Conservation (phyloP, 2,797 vertebrate genomes). For the Buceros bicornis region DNA sequence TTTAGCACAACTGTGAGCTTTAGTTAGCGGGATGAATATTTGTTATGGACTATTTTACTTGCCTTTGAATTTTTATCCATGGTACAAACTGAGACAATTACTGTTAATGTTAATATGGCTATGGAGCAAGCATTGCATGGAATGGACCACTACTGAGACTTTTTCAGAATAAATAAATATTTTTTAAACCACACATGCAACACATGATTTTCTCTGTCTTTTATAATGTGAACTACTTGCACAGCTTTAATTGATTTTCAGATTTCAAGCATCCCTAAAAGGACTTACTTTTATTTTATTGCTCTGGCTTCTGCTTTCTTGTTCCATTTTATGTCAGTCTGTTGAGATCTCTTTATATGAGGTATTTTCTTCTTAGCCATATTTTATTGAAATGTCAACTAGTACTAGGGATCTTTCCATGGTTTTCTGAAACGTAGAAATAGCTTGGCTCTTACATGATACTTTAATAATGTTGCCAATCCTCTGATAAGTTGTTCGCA, state of each 20-base stretch:
- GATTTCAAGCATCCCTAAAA: slow-evolving; percentile 29
- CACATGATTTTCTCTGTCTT: background rate
- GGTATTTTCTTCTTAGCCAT: slow-evolving; percentile 75
- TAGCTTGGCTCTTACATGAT: slow-evolving; percentile 74
- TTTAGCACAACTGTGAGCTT: background rate
- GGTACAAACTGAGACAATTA: background rate
- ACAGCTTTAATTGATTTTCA: slow-evolving; percentile 50
- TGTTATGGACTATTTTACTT: background rate
- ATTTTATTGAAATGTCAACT: slow-evolving; percentile 81
- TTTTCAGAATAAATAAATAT: background rate
- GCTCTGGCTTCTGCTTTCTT: slow-evolving; percentile 53
- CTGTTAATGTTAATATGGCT: background rate
- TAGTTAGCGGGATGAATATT: background rate
- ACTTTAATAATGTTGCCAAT: slow-evolving; percentile 83
- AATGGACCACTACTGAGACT: background rate
- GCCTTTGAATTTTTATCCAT: background rate
- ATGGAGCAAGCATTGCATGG: background rate
- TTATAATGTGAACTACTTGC: background rate
- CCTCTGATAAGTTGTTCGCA: slow-evolving; percentile 83
- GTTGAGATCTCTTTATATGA: slow-evolving; percentile 66
- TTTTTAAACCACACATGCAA: background rate
- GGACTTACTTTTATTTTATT: slow-evolving; percentile 55
- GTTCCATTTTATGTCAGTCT: slow-evolving; percentile 64
- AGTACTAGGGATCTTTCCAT: slow-evolving; percentile 60
- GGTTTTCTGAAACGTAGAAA: slow-evolving; percentile 78